These are phyloP conservation scores for Zootoca vivipara DNA, from an alignment of 2,113 vertebrate species.

Conservation along the genomic window DNA sequence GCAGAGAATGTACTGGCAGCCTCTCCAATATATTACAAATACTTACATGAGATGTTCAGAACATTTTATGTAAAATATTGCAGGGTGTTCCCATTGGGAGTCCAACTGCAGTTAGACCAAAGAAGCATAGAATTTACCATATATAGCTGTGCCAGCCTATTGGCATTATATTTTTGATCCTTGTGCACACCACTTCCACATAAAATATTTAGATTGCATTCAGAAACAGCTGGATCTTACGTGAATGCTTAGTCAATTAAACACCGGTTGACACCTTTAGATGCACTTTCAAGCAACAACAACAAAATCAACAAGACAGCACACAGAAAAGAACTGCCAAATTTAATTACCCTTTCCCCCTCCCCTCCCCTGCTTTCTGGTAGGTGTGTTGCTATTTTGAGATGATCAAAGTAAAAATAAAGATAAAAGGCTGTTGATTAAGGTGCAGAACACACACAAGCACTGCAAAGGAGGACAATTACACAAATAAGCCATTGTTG, in stretches of 20 bases:
- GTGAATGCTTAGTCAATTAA: conserved; percentile 50
- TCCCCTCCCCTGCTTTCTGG: conserved; percentile 1
- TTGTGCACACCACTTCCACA: conserved; percentile 43
- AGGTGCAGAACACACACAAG: not conserved
- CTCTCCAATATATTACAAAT: not conserved
- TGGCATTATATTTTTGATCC: conserved; percentile 22
- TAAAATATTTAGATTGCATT: conserved; percentile 56
- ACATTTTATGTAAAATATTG: not conserved
- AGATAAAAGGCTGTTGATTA: conserved; percentile 25
- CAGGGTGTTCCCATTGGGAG: not conserved
- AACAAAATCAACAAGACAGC: not conserved
- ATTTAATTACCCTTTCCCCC: not conserved
- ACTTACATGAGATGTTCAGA: not conserved
- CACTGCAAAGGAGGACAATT: not conserved
- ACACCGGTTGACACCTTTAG: conserved; percentile 47
- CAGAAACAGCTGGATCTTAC: conserved; percentile 58
- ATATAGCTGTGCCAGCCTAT: conserved; percentile 30
- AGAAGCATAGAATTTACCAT: conserved; percentile 15
- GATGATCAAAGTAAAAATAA: conserved; percentile 20
- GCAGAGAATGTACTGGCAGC: not conserved
- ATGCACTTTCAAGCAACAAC: not conserved
- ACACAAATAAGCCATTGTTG: not conserved
- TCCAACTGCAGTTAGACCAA: conserved; percentile 24
- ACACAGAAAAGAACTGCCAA: not conserved
- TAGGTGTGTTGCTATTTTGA: conserved; percentile 15